Percentiles rank a stretch among this genome's conserved stretches.
Evolutionary conservation across 2,113 vertebrate species (phyloP).

Genomic region (Terrapene triunguis): DNA sequence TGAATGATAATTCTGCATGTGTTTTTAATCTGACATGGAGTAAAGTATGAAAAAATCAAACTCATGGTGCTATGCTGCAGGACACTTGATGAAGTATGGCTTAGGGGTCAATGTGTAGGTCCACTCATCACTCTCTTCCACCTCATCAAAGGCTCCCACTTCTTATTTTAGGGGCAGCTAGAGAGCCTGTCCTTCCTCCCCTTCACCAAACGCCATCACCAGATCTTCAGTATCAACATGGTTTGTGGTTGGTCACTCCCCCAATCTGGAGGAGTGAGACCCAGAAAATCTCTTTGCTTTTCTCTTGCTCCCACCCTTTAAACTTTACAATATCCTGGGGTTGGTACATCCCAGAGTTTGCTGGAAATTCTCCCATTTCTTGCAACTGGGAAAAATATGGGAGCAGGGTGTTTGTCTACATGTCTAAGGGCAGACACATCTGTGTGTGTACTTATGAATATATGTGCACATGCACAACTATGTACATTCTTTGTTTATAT

Average conservation of each 20-base stretch:
- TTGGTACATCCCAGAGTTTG: background rate
- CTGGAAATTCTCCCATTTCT: background rate
- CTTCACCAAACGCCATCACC: background rate
- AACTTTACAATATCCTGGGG: background rate
- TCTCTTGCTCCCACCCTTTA: background rate
- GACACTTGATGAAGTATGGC: background rate
- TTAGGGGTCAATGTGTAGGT: background rate
- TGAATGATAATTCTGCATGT: background rate
- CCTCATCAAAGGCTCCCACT: background rate
- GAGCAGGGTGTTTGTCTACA: fast-evolving
- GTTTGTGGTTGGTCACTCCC: background rate
- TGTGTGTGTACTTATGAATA: background rate
- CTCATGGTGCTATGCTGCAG: background rate
- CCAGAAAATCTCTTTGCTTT: background rate
- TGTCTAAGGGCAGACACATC: background rate
- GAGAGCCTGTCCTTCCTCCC: background rate
- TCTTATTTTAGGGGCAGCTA: background rate
- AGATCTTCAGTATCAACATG: background rate
- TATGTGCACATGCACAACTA: background rate
- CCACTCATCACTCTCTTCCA: background rate
- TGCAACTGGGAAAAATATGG: background rate
- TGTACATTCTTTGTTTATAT: background rate
- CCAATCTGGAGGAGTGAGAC: background rate
- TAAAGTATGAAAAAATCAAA: constrained; percentile 6
- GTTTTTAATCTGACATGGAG: background rate